Conservation (phyloP, 2,888 invertebrate species). For the Axea sp. region DNA sequence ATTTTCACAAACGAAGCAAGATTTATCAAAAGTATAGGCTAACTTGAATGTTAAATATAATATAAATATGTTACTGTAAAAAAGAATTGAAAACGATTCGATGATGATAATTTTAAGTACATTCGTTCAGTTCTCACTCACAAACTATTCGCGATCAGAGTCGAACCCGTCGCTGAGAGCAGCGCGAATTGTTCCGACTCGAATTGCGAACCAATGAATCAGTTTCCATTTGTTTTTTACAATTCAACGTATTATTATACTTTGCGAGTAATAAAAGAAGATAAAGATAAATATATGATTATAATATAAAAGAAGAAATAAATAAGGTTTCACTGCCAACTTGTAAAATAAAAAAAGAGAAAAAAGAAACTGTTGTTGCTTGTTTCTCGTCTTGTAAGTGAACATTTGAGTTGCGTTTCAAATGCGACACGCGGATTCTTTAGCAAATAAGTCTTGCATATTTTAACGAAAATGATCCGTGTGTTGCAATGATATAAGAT, state of each 20-base stretch:
- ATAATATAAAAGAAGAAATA: constrained; percentile 18
- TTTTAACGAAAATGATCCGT: constrained; percentile 38
- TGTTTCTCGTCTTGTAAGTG: constrained; percentile 45
- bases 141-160: constrained; percentile 4
- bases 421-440: constrained; percentile 37
- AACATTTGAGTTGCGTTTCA: constrained; percentile 35
- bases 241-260: constrained; percentile 4
- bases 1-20: constrained; percentile 62
- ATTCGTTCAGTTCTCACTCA: constrained; percentile 12
- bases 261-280: constrained; percentile 24
- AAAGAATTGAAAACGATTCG: constrained; percentile 39
- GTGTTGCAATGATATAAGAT: constrained; percentile 27
- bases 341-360: constrained; percentile 49
- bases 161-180: neutral
- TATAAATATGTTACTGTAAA: constrained; percentile 57
- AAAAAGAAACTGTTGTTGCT: constrained; percentile 40
- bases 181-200: constrained; percentile 1
- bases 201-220: constrained; percentile 1
- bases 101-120: constrained; percentile 22
- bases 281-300: constrained; percentile 21
- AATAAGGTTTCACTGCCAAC: constrained; percentile 59
- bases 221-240: constrained; percentile 26
- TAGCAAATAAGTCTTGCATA: constrained; percentile 36
- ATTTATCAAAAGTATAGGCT: constrained; percentile 62
- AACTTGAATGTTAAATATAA: constrained; percentile 58